A percentile compares a stretch with the other conserved stretches of the same genome.
Conservation (phyloP, 2,888 invertebrate genomes). For the Amphipoea lucens region DNA sequence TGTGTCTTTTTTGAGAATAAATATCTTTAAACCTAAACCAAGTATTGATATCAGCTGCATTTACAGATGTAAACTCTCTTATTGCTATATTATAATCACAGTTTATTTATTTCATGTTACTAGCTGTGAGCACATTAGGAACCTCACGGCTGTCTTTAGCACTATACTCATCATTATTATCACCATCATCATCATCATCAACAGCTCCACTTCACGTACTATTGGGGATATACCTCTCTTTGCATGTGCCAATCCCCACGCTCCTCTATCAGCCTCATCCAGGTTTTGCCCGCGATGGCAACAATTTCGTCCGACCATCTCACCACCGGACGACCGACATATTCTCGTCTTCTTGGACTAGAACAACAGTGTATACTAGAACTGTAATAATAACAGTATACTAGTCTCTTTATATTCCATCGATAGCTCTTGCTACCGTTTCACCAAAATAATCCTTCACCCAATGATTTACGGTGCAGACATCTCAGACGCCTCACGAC, state of each 20-base stretch:
- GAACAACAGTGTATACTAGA: background rate
- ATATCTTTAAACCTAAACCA: too few species aligned
- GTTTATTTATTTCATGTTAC: background rate
- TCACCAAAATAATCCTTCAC: background rate
- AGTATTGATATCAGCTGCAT: too few species aligned
- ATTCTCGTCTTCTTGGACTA: background rate
- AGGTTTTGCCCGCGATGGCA: too few species aligned
- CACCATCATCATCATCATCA: too few species aligned
- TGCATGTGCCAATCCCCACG: too few species aligned
- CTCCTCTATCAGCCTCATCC: too few species aligned
- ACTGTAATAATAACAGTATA: background rate
- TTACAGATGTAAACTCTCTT: background rate
- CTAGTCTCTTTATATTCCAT: background rate
- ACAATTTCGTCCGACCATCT: background rate
- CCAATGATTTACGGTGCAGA: background rate
- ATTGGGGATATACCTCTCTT: too few species aligned
- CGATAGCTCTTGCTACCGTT: background rate
- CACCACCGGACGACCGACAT: fast-evolving
- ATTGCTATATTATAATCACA: background rate
- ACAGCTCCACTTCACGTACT: background rate
- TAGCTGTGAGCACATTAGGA: background rate
- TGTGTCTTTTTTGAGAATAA: too few species aligned
- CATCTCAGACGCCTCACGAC: background rate
- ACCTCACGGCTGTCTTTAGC: background rate
- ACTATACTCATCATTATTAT: background rate